Base-by-base conservation (phyloP, 2,113 vertebrate genomes). In the Lophura nycthemera region DNA sequence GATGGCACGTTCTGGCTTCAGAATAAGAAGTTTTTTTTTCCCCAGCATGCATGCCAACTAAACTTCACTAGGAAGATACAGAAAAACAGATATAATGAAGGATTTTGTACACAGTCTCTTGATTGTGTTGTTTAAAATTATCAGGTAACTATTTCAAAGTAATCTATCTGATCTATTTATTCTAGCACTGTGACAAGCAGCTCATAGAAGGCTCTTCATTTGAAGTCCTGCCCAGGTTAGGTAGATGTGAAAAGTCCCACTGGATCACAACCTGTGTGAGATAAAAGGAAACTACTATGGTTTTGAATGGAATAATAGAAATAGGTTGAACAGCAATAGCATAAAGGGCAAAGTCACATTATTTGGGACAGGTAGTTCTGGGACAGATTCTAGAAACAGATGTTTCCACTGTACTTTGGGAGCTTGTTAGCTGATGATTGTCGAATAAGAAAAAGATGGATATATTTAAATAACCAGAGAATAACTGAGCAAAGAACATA, bases 321-420 rank as follows among this genome's bases (percentile, higher is more conserved):
- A 84, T 15, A 65, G 50, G 43, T 78, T 56, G 61, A 85, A 96
- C 87, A 54, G 47, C 64, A 76, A 45, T 17, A 87, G 67, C 61
- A 88, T 11, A 42, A 88, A 78, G 47, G 38, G 42, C 61, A 84
- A 75, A 88, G 73, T 29, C 83, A 84, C 36, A 13, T 36, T 61
- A 40, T 76, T 81, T 84, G 63, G 83, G 83, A 61, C 80, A 81
- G 50, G 42, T 21, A 90, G 47, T 74, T 88, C 92, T 90, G 50
- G 57, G 65, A 54, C 60, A 92, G 47, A 81, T 52, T 63, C 43
- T 15, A 38, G 20, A 78, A 93, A 84, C 8, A 19, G 84, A 22
- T 54, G 29, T 83, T 89, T 89, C 80, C 52, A 8, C 16, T n/a
- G 61, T 42, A 45, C 20, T 78, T 71, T 7, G 45, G 57, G 54